Evolutionary conservation across 1,140 invertebrate species (phyloP), one percentile per base, ranked within the genome.

Genomic region (Tetragnatha versicolor): DNA sequence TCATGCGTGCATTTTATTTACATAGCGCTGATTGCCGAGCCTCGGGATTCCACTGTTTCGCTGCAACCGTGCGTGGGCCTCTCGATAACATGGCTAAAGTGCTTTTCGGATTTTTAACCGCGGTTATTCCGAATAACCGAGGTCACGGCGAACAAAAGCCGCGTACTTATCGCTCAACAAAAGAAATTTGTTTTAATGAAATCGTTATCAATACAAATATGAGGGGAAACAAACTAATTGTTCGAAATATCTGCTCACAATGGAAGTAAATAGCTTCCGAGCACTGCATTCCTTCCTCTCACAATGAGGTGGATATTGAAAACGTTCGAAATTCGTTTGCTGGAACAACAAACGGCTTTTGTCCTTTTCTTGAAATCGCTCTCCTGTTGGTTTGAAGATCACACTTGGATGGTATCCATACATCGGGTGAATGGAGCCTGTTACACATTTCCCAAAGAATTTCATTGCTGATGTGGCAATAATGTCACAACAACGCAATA

Each of bases 1-100:
- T 77, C 73, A 77, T 51, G 73, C 73, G 61, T 77, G 73, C 73
- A 66, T 65, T 77, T 45, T 77, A 61, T 77, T 77, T 77, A 77
- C 73, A 77, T 53, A 63, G 45, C 66, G 73, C 61, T 55, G 55
- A 31, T 29, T 14, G n/a, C 45, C 33, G 29, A 53, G 55, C 14
- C 39, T 55, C 42, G 49, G 39, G 29, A n/a, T 63, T 70, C 47
- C 29, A 39, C 35, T 55, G 49, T 70, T 42, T 55, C 39, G 25
- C 7, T 45, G 45, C 65, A 68, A 22, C 29, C 45, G 65, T 33
- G 69, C 53, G 53, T 45, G 35, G 63, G 69, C 39, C n/a, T 60
- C 60, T 73, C 69, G 69, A 60, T 73, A 60, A 60, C 69, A 45
- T 42, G 22, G 47, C n/a, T 31, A 29, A 60, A 73, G 27, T 60